phyloP scores from a whole-genome alignment of 2,888 invertebrate genomes.

The Lithophane ornitopus region DNA sequence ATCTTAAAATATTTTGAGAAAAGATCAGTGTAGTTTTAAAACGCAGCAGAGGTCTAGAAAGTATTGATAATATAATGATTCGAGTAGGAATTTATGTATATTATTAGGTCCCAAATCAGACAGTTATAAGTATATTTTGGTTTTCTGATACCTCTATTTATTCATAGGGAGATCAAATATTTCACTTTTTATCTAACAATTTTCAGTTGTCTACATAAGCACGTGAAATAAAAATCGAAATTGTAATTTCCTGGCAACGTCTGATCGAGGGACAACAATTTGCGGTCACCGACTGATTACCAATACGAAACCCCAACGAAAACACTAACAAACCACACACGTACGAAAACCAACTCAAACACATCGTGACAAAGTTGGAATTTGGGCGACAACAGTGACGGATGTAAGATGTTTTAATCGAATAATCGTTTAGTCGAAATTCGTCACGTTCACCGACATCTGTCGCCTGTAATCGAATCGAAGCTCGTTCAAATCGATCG shows the following conservation, averaged over 20 bases:
- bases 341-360: conserved; percentile 67
- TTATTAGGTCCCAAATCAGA: too few species aligned
- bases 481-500: conserved; percentile 80
- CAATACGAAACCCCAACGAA: conserved; percentile 82
- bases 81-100: too few species aligned
- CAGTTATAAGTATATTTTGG: too few species aligned
- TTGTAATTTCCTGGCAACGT: conserved; percentile 89
- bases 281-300: conserved; percentile 90
- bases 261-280: conserved; percentile 90
- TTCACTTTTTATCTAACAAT: conserved; percentile 65
- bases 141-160: background rate
- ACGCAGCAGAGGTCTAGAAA: background rate
- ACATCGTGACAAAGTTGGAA: conserved; percentile 51
- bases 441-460: conserved; percentile 90
- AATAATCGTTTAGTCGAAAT: conserved; percentile 84
- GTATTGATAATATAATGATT: too few species aligned
- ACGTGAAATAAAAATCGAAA: conserved; percentile 88
- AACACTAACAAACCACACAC: conserved; percentile 69
- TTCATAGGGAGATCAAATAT: background rate
- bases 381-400: conserved; percentile 34
- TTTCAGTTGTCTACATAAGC: conserved; percentile 75
- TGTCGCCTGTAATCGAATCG: conserved; percentile 89
- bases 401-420: conserved; percentile 71
- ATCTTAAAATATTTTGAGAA: background rate
- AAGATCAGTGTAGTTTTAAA: background rate